A percentile compares a stretch with the other conserved stretches of the same genome.
phyloP scores from a whole-genome alignment of 2,797 vertebrate genomes.

The Loriculus beryllinus region DNA sequence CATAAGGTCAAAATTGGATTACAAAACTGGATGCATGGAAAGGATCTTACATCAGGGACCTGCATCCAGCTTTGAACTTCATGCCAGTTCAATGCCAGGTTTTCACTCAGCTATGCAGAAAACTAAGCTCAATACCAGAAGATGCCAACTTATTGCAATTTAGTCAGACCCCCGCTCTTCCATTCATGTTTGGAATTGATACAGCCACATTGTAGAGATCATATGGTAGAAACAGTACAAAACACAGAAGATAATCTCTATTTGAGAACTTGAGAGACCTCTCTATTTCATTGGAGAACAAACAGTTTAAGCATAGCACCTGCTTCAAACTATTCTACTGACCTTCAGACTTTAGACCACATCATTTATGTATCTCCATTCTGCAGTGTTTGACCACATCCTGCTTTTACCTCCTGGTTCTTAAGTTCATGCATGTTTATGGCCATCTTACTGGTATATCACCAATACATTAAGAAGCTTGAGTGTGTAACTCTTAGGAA shows the following conservation, averaged over 20 bases:
- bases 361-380: not conserved
- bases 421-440: not conserved
- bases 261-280: not conserved
- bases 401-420: not conserved
- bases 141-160: not conserved
- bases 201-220: not conserved
- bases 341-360: not conserved
- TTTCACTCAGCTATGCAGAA: not conserved
- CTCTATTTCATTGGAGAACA: not conserved
- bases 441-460: not conserved
- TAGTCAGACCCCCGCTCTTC: not conserved
- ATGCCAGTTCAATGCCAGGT: not conserved
- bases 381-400: not conserved
- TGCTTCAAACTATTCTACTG: not conserved
- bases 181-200: not conserved
- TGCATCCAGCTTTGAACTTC: not conserved
- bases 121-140: not conserved
- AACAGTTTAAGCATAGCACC: not conserved
- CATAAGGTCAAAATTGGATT: not conserved
- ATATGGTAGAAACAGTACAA: not conserved
- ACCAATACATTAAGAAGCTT: not conserved
- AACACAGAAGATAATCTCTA: not conserved
- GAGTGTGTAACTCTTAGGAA: not conserved
- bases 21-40: not conserved
- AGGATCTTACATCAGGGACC: not conserved